These are phyloP conservation scores for Pseudoatta argentina DNA, from an alignment of 1,140 invertebrate genomes.

Conservation along the genomic window DNA sequence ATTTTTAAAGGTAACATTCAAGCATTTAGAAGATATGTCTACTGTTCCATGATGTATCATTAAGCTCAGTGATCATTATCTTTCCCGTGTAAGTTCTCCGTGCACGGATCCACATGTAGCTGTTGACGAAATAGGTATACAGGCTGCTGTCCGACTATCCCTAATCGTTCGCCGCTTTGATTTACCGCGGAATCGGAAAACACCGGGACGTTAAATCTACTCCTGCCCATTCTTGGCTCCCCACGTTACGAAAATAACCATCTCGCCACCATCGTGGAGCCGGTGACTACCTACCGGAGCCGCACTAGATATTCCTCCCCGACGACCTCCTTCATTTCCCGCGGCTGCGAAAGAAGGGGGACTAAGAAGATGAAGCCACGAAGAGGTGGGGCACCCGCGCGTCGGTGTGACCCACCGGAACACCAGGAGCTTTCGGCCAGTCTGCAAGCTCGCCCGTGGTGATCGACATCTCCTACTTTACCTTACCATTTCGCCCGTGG, in stretches of 20 bases:
- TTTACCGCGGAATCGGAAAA: slow-evolving; percentile 73
- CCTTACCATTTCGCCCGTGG: slow-evolving; percentile 31
- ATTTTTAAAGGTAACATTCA: slow-evolving; percentile 7
- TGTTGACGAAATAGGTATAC: slow-evolving; percentile 22
- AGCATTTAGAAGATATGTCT: background rate
- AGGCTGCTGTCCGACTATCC: slow-evolving; percentile 17
- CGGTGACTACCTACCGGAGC: slow-evolving; percentile 44
- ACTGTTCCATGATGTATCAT: background rate
- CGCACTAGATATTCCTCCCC: slow-evolving; percentile 48
- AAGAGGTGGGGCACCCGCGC: slow-evolving; percentile 47
- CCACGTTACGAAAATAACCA: slow-evolving; percentile 86
- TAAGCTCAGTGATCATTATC: background rate
- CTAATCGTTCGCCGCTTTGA: slow-evolving; percentile 16
- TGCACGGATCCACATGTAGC: background rate
- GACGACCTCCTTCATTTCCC: slow-evolving; percentile 63
- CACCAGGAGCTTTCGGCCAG: slow-evolving; percentile 75
- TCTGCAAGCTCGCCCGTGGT: slow-evolving; percentile 75
- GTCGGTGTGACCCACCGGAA: slow-evolving; percentile 66
- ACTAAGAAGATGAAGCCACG: slow-evolving; percentile 65
- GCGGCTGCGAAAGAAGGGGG: slow-evolving; percentile 51
- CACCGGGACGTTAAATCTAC: slow-evolving; percentile 71
- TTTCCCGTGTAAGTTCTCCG: background rate
- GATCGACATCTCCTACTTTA: slow-evolving; percentile 72
- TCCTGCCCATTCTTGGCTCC: slow-evolving; percentile 86
- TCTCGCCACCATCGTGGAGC: slow-evolving; percentile 72